Conservation (phyloP, 92 coral and sea anemone species). For the Palythoa heliodiscus region DNA sequence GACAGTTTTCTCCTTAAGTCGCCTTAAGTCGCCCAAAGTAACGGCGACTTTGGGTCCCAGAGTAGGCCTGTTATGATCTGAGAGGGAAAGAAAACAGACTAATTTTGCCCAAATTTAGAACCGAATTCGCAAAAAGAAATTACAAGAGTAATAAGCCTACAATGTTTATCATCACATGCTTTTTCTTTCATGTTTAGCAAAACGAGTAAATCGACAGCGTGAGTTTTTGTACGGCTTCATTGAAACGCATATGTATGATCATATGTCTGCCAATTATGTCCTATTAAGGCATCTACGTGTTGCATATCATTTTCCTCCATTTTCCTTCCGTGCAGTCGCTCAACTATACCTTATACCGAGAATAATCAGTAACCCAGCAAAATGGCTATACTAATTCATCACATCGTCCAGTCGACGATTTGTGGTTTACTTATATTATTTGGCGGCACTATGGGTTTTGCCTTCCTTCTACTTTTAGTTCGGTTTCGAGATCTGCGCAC, state of each 20-base stretch:
- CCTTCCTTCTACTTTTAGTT: slow-evolving; percentile 23
- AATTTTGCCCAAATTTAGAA: too few relatives aligned
- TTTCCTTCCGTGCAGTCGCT: neutral
- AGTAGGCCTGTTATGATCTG: too few relatives aligned
- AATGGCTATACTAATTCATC: neutral
- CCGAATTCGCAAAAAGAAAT: too few relatives aligned
- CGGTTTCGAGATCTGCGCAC: slow-evolving; percentile 23
- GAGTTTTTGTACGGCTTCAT: neutral
- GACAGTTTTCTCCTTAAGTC: too few relatives aligned
- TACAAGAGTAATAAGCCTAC: too few relatives aligned
- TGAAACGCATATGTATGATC: neutral
- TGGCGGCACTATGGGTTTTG: slow-evolving; percentile 6
- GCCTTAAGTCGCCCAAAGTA: too few relatives aligned
- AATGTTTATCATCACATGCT: too few relatives aligned
- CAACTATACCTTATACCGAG: neutral
- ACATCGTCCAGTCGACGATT: neutral
- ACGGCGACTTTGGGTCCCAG: too few relatives aligned
- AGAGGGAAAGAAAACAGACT: too few relatives aligned
- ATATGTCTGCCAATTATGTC: neutral
- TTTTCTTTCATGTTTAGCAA: too few relatives aligned
- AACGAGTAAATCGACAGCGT: neutral
- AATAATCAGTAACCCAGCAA: neutral
- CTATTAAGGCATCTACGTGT: neutral
- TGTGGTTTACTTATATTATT: neutral
- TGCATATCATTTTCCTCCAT: neutral